These are phyloP conservation scores for Nycticorax nycticorax DNA, from an alignment of 2,113 vertebrate species.

Conservation along the genomic window DNA sequence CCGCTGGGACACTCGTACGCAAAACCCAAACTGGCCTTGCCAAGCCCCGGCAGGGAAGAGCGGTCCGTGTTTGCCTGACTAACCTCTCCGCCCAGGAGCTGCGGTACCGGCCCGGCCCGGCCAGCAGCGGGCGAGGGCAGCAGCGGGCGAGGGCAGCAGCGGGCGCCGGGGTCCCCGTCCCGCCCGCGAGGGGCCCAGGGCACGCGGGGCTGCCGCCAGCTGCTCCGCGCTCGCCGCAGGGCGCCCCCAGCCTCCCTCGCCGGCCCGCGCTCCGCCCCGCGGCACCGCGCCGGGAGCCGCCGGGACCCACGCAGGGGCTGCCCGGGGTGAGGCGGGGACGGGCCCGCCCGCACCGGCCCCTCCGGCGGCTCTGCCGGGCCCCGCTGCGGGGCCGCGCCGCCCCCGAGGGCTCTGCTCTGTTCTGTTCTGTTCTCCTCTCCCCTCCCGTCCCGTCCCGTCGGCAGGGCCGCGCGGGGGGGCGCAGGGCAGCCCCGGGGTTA, in stretches of 20 bases:
- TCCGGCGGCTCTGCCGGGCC: too few relatives aligned
- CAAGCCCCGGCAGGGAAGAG: too few relatives aligned
- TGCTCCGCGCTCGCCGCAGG: not conserved
- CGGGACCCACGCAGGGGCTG: not conserved
- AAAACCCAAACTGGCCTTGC: not conserved
- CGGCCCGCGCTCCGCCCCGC: not conserved
- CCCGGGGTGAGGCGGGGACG: not conserved
- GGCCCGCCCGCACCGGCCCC: too few relatives aligned
- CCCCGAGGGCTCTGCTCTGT: not conserved
- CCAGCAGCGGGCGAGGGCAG: too few relatives aligned
- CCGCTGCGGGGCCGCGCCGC: too few relatives aligned
- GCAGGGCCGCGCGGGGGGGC: not conserved
- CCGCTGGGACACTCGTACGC: fast-evolving
- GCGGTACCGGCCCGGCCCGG: too few relatives aligned
- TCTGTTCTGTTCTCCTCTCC: too few relatives aligned
- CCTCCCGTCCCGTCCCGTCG: not conserved
- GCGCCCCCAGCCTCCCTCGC: not conserved
- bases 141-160: too few relatives aligned
- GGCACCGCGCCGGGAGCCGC: not conserved
- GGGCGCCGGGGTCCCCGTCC: too few relatives aligned
- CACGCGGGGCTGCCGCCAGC: not conserved
- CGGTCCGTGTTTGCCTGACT: too few relatives aligned
- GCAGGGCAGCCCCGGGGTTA: not conserved
- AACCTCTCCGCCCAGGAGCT: too few relatives aligned
- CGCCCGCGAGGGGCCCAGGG: not conserved